These are phyloP conservation scores for Ia io DNA, from an alignment of 2,113 vertebrate genomes.

Conservation along the genomic window DNA sequence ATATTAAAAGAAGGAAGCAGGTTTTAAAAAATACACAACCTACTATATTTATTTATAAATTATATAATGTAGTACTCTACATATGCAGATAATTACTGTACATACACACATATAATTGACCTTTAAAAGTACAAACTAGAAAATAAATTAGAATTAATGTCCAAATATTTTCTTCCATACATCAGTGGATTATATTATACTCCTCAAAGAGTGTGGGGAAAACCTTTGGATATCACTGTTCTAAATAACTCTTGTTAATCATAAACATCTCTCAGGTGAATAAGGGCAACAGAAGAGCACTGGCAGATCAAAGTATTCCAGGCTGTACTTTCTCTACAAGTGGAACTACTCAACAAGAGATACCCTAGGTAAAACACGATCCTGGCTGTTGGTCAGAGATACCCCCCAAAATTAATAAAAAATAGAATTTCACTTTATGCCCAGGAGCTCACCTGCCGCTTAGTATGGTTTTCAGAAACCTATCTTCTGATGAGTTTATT, in stretches of 20 bases:
- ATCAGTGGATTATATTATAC: background rate
- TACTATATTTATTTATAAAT: background rate
- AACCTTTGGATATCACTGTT: background rate
- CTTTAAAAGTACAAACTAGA: background rate
- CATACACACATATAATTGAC: background rate
- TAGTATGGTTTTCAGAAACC: constrained; percentile 28
- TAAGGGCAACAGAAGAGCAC: background rate
- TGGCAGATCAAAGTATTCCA: background rate
- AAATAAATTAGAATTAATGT: background rate
- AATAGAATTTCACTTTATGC: background rate
- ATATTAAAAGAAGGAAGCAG: background rate
- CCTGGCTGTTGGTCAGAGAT: constrained; percentile 1
- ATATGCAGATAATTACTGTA: background rate
- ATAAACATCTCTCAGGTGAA: background rate
- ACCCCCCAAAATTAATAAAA: constrained; percentile 2
- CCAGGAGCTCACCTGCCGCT: background rate
- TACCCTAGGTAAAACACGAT: background rate
- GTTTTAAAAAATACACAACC: background rate
- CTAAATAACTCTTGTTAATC: background rate
- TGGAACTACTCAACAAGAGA: background rate
- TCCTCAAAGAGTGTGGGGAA: background rate
- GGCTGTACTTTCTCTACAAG: constrained; percentile 22
- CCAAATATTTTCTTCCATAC: background rate
- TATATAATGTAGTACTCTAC: background rate
- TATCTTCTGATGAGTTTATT: constrained; percentile 14